Evolutionary conservation across 1,140 invertebrate genomes (phyloP), one percentile per base, ranked within the genome.

Genomic region (Rhyzopertha dominica): DNA sequence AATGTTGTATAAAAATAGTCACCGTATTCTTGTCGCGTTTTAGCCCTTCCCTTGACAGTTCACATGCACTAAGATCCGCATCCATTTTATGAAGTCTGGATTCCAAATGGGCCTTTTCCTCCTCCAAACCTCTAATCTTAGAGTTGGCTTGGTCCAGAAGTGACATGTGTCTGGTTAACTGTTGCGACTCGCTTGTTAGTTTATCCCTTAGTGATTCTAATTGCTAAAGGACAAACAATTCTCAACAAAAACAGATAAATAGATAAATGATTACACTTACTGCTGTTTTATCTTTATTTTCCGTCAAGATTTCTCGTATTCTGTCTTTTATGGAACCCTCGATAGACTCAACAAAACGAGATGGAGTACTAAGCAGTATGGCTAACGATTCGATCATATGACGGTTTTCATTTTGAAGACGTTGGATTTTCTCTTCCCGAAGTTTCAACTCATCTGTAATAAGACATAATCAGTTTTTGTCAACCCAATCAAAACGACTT

Each of bases 241-340:
- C n/a, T 25, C 4, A n/a, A n/a, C 5, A 29, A 14, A 29, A 13
- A 13, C 5, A 29, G 16, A 29, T 13, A 13, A 5, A 4, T 3
- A 7, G 16, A 29, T 5, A 13, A 34, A 18, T 43, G 4, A 42
- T 13, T 9, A 37, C 7, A 17, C 70, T 66, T 74, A 88, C 86
- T 61, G 79, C 70, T 54, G 74, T 67, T 69, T 82, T 81, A 47
- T 86, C 81, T 58, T 87, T 85, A 55, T 82, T 82, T 25, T 88
- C 85, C 42, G 72, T 76, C 2, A 87, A 61, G 12, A 86, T 73
- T 63, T 89, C 84, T 14, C 84, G 68, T 35, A 88, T 77, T 47
- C 84, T 73, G 31, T 88, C 84, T 62, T 86, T 85, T 35, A 89
- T 85, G 9, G 81, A 70, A 16, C 73, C 77, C 60, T 88, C 84